Evolutionary conservation across 2,797 vertebrate species (phyloP).

Genomic region (Anguilla megastoma): DNA sequence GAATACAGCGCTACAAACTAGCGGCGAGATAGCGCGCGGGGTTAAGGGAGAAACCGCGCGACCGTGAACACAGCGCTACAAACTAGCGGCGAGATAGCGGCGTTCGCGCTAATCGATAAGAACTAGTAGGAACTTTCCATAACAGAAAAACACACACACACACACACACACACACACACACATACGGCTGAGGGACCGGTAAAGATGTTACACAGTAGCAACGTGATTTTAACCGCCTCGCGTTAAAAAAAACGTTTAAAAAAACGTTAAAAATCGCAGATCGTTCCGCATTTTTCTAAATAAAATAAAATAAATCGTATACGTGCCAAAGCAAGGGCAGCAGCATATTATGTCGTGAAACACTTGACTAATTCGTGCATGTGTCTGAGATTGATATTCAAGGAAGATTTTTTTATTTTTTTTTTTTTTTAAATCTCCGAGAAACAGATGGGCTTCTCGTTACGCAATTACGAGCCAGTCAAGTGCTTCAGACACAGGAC

Average conservation of each 20-base stretch:
- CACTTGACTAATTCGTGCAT: not conserved
- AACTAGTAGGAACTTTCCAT: conserved; percentile 19
- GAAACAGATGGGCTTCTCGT: conserved; percentile 48
- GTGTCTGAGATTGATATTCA: conserved; percentile 40
- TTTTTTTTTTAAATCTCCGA: conserved; percentile 19
- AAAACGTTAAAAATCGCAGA: not conserved
- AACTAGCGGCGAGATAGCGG: too few relatives aligned
- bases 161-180: not conserved
- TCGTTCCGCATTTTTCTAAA: too few relatives aligned
- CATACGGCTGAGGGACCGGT: not conserved
- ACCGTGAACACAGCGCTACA: not conserved
- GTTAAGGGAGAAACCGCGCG: conserved; percentile 69
- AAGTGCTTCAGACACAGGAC: conserved; percentile 33
- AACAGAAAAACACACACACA: conserved; percentile 16
- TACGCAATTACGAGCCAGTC: conserved; percentile 41
- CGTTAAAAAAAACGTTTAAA: not conserved
- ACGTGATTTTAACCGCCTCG: not conserved
- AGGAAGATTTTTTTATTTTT: conserved; percentile 15
- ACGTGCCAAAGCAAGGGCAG: not conserved
- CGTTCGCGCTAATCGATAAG: too few relatives aligned
- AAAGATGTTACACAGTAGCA: not conserved
- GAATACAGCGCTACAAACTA: not conserved
- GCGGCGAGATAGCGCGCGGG: conserved; percentile 20
- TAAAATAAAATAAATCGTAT: too few relatives aligned
- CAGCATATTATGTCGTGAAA: conserved; percentile 17